Percentiles rank a stretch among this genome's conserved stretches.
These are phyloP conservation scores for Triops longicaudatus DNA, from an alignment of 1,140 invertebrate species.

Conservation along the genomic window DNA sequence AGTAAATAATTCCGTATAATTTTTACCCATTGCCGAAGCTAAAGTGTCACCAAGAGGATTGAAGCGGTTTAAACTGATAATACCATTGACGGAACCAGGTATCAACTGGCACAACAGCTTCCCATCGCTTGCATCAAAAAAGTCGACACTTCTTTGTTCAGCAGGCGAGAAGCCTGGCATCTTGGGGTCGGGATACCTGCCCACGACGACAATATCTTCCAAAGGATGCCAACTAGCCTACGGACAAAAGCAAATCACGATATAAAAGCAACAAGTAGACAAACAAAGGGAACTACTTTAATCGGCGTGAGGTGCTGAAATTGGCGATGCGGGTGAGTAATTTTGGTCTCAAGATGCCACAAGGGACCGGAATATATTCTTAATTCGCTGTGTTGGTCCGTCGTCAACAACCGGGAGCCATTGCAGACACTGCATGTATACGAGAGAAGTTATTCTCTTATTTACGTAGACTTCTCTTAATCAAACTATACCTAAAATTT, in stretches of 20 bases:
- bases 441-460: neutral
- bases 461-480: neutral
- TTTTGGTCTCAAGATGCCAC: constrained; percentile 37
- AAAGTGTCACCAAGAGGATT: constrained; percentile 34
- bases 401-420: constrained; percentile 39
- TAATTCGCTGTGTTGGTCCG: constrained; percentile 39
- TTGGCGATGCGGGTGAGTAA: constrained; percentile 40
- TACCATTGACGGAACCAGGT: constrained; percentile 33
- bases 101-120: constrained; percentile 34
- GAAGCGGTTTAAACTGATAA: constrained; percentile 38
- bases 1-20: neutral
- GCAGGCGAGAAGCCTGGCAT: constrained; percentile 32
- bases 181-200: constrained; percentile 38
- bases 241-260: constrained; percentile 23
- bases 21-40: constrained; percentile 37
- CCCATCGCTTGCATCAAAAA: constrained; percentile 37
- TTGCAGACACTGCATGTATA: constrained; percentile 22
- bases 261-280: constrained; percentile 20
- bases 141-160: constrained; percentile 37
- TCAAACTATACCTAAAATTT: constrained; percentile 28
- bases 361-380: constrained; percentile 37
- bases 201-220: constrained; percentile 39
- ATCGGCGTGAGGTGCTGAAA: constrained; percentile 42
- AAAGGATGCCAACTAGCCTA: constrained; percentile 42
- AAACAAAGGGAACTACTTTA: constrained; percentile 35